A percentile compares a stretch with the other conserved stretches of the same genome.
These are phyloP conservation scores for Meloidogyne hapla DNA, from an alignment of 1,140 invertebrate species.

Conservation along the genomic window DNA sequence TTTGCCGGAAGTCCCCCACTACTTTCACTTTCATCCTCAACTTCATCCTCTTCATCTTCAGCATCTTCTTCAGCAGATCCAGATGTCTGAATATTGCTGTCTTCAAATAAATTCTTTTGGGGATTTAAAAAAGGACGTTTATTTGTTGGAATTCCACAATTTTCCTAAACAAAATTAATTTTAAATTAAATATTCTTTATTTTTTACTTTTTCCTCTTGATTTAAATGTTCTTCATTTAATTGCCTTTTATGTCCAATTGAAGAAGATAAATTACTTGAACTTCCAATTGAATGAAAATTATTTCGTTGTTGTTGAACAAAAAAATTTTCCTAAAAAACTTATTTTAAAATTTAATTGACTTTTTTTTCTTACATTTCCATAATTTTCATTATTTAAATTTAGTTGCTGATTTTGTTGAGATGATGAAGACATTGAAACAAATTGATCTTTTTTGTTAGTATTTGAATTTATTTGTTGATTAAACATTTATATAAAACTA, in stretches of 20 bases:
- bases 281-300: background rate
- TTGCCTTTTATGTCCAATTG: background rate
- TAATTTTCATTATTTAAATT: background rate
- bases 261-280: background rate
- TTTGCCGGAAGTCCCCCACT: background rate
- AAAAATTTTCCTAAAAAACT: background rate
- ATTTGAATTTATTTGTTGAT: background rate
- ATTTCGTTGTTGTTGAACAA: background rate
- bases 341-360: background rate
- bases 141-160: background rate
- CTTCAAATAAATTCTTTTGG: background rate
- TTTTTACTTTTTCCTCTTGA: background rate
- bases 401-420: background rate
- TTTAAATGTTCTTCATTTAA: slow-evolving; percentile 3
- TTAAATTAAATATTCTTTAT: background rate
- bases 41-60: background rate
- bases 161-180: background rate
- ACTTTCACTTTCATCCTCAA: background rate
- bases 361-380: background rate
- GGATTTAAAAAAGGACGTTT: background rate
- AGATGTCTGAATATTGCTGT: background rate
- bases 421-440: background rate
- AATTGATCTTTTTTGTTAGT: background rate
- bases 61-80: background rate
- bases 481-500: background rate